Percentiles rank a stretch among this genome's conserved stretches.
These are phyloP conservation scores for Ennomos erosarius DNA, from an alignment of 2,888 invertebrate genomes.

Conservation along the genomic window DNA sequence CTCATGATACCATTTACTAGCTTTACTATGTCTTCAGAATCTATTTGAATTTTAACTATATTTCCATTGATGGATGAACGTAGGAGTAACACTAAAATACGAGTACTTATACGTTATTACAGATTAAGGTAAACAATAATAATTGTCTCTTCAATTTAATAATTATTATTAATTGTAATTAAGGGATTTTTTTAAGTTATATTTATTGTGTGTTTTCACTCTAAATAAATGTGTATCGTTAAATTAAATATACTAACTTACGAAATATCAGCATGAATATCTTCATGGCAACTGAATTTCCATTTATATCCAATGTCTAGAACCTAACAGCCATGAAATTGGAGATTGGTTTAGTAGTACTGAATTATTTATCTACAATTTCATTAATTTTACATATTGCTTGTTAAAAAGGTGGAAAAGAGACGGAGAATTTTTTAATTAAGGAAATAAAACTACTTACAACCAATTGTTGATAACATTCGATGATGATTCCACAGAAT, in stretches of 20 bases:
- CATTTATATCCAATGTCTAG: not conserved
- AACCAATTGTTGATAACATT: not conserved
- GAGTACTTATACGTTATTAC: not conserved
- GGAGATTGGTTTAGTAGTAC: not conserved
- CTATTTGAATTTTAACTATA: conserved; percentile 52
- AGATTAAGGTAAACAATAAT: not conserved
- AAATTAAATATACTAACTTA: conserved; percentile 3
- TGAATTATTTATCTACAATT: not conserved
- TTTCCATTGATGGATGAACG: conserved; percentile 34
- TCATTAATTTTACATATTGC: not conserved
- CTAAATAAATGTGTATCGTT: too few relatives aligned
- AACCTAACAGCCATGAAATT: conserved; percentile 11
- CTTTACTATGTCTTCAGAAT: conserved; percentile 49
- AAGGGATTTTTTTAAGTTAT: too few relatives aligned
- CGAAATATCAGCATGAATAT: conserved; percentile 1
- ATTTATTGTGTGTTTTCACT: too few relatives aligned
- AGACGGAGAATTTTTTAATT: too few relatives aligned
- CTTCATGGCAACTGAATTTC: conserved; percentile 4
- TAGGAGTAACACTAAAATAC: conserved; percentile 13
- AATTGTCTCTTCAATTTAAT: too few relatives aligned
- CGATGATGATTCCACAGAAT: too few relatives aligned
- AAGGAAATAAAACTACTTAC: too few relatives aligned
- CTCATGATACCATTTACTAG: conserved; percentile 41
- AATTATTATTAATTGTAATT: too few relatives aligned
- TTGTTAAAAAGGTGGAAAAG: too few relatives aligned